Evolutionary conservation across 2,113 vertebrate genomes (phyloP).

Genomic region (Lepisosteus oculatus): DNA sequence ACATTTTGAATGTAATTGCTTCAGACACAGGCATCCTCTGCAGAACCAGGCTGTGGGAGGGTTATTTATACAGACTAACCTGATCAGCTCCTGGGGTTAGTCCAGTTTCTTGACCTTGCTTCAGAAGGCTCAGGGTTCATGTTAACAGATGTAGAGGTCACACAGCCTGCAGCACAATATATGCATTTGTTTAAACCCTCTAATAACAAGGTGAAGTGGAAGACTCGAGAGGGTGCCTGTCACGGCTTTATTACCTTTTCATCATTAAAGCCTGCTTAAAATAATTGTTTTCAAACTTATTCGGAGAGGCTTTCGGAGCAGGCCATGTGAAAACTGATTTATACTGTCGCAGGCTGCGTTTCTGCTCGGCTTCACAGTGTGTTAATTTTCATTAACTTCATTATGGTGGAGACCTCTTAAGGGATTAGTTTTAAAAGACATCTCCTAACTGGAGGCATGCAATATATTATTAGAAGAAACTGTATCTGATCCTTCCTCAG

Average conservation of each 20-base stretch:
- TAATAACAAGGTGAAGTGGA: conserved; percentile 59
- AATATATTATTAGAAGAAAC: conserved; percentile 60
- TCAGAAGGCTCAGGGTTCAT: conserved; percentile 43
- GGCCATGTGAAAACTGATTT: conserved; percentile 47
- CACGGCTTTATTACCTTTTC: conserved; percentile 52
- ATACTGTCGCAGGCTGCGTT: conserved; percentile 47
- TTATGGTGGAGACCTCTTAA: conserved; percentile 66
- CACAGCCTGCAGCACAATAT: conserved; percentile 37
- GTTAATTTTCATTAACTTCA: conserved; percentile 77
- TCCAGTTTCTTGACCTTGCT: conserved; percentile 52
- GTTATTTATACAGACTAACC: conserved; percentile 50
- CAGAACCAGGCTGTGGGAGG: conserved; percentile 41
- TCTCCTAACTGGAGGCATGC: conserved; percentile 60
- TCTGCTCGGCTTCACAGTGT: conserved; percentile 54
- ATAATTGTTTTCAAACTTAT: conserved; percentile 69
- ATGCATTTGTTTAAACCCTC: conserved; percentile 60
- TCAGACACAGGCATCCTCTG: conserved; percentile 46
- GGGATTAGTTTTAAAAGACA: conserved; percentile 74
- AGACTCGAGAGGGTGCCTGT: conserved; percentile 47
- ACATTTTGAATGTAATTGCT: conserved; percentile 40
- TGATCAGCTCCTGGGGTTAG: conserved; percentile 46
- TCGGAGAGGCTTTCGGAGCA: conserved; percentile 48
- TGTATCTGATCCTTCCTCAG: conserved; percentile 67
- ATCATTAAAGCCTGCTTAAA: conserved; percentile 64
- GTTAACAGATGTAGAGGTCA: conserved; percentile 66